Conservation (phyloP, 2,888 invertebrate species). For the Prosapia bicincta region DNA sequence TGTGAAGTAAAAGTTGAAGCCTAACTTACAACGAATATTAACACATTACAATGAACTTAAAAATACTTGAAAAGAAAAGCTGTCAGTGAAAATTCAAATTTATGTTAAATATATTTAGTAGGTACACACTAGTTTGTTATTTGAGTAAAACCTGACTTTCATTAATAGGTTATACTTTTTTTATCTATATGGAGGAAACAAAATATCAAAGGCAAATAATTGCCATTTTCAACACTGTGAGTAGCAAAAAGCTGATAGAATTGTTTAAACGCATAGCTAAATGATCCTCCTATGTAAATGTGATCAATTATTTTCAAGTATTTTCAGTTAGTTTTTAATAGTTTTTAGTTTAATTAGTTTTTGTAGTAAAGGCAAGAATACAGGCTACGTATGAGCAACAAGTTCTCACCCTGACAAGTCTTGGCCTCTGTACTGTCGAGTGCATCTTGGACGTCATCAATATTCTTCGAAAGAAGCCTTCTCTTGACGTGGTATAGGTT, state of each 20-base stretch:
- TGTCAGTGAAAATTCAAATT: too few species aligned
- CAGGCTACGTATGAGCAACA: background rate
- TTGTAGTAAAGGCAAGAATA: background rate
- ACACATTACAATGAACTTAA: too few species aligned
- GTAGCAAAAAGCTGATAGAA: constrained; percentile 1
- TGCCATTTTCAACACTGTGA: constrained; percentile 15
- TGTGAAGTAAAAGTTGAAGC: too few species aligned
- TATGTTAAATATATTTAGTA: too few species aligned
- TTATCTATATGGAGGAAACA: background rate
- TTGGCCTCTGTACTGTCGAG: constrained; percentile 2
- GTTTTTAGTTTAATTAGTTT: too few species aligned
- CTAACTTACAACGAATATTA: too few species aligned
- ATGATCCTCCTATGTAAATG: background rate
- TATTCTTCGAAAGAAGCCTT: constrained; percentile 3
- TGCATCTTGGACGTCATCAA: constrained; percentile 5
- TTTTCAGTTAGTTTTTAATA: too few species aligned
- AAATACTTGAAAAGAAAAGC: too few species aligned
- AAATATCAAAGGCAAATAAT: constrained; percentile 1
- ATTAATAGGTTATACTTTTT: too few species aligned
- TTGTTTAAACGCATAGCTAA: background rate
- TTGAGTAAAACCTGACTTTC: too few species aligned
- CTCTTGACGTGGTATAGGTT: background rate
- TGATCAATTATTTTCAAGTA: constrained; percentile 3
- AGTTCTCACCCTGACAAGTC: constrained; percentile 9
- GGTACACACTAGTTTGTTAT: constrained; percentile 3